Evolutionary conservation across 1,140 invertebrate genomes (phyloP), one percentile per base, ranked within the genome.

Genomic region (Drosophila subpulchrella): DNA sequence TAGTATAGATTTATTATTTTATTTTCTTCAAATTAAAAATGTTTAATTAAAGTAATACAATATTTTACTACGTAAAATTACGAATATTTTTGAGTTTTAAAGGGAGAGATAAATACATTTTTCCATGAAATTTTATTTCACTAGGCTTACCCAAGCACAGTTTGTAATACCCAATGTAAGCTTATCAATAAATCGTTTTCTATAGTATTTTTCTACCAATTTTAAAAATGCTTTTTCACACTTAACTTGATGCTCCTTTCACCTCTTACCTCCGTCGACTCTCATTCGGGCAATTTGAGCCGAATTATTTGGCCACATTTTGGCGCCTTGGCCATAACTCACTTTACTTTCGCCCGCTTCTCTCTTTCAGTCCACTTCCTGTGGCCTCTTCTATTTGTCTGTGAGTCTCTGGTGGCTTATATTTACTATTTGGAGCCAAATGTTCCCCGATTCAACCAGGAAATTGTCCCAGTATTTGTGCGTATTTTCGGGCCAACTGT

Each of bases 301-400:
- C 66, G 50, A 63, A 66, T 85, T 80, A 74, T 81, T 84, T 72
- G 72, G 53, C 58, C 41, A 65, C 75, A 79, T 59, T 88, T 85
- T 51, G 53, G 53, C 74, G 55, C 70, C 61, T 63, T 48, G 56
- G 48, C 56, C 38, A 78, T 88, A 79, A 83, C 60, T 86, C 75
- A 82, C 82, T 82, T 84, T 76, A 56, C 56, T 79, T 60, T 42
- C 55, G 58, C 59, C 56, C 13, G 56, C 59, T 13, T 32, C 50
- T 38, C 27, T 6, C 10, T 32, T 20, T 6, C 61, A 10, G 17
- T 62, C 61, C 54, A 59, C 58, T 73, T 63, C 36, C 53, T 48
- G 4, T 44, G 30, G 67, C 42, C 15, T 39, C 15, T 44, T 55
- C 48, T 72, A 60, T 58, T 56, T 67, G 68, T 61, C 46, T 59